Conservation (phyloP, 2,888 invertebrate species). For the Volucella zonaria region DNA sequence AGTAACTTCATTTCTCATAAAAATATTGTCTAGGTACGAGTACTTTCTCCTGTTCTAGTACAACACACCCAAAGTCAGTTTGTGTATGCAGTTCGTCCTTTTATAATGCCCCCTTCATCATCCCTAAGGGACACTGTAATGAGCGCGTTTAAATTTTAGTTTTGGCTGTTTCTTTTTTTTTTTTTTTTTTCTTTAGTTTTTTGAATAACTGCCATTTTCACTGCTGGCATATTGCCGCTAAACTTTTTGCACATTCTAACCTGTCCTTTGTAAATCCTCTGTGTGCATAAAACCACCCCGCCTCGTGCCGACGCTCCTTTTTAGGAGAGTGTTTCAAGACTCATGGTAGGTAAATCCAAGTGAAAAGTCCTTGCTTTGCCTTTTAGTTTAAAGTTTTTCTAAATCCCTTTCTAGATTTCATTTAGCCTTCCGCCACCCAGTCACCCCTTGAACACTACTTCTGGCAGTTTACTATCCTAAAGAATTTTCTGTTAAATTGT, state of each 20-base stretch:
- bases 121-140: conserved; percentile 39
- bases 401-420: conserved; percentile 22
- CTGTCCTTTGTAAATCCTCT: conserved; percentile 14
- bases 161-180: neutral
- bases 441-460: conserved; percentile 22
- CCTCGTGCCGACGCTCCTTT: conserved; percentile 5
- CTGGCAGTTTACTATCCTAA: conserved; percentile 61
- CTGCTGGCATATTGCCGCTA: conserved; percentile 52
- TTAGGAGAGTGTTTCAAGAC: conserved; percentile 16
- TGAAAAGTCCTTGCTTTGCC: conserved; percentile 59
- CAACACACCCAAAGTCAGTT: conserved; percentile 55
- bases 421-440: neutral
- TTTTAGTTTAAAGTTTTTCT: conserved; percentile 67
- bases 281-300: neutral
- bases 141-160: conserved; percentile 43
- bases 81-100: neutral
- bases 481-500: conserved; percentile 63
- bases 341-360: conserved; percentile 37
- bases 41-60: conserved; percentile 27
- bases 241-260: conserved; percentile 60
- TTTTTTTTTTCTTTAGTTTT: neutral
- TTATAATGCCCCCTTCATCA: neutral
- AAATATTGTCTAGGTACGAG: conserved; percentile 7
- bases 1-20: conserved; percentile 46
- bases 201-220: conserved; percentile 50